Percentiles rank a stretch among this genome's conserved stretches.
Evolutionary conservation across 2,113 vertebrate genomes (phyloP).

Genomic region (Psilopogon haemacephalus): DNA sequence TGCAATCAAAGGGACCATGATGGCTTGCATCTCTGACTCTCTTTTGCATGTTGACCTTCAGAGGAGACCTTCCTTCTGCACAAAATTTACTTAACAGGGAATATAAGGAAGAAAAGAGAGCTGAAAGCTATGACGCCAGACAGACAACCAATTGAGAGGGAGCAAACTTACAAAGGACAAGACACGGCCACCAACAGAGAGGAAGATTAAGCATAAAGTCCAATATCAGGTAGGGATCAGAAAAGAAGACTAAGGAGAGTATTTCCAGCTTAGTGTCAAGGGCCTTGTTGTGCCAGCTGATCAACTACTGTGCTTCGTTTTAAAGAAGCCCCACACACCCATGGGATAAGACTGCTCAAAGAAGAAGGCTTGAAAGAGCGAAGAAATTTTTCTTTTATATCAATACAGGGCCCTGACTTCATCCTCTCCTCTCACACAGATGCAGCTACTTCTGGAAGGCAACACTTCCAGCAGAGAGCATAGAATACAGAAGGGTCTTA

Average conservation of each 20-base stretch:
- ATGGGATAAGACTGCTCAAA: neutral
- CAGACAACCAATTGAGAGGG: neutral
- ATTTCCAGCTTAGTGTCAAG: neutral
- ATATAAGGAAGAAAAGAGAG: neutral
- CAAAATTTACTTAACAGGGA: neutral
- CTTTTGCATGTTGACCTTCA: neutral
- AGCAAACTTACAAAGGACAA: neutral
- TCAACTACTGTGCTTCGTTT: neutral
- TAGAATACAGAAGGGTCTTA: neutral
- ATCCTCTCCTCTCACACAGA: neutral
- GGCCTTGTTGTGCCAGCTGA: neutral
- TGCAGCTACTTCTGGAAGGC: neutral
- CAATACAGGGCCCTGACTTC: neutral
- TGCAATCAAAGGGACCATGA: neutral
- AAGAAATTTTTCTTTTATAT: neutral
- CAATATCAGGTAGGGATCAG: neutral
- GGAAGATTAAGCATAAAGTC: neutral
- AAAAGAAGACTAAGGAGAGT: neutral
- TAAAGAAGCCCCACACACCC: neutral
- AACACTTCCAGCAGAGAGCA: neutral
- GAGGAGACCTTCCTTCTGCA: neutral
- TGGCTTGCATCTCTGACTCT: neutral
- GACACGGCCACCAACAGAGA: neutral
- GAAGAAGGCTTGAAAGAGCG: neutral
- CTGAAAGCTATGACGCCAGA: neutral